These are phyloP conservation scores for Limonius californicus DNA, from an alignment of 1,140 invertebrate species.

Conservation along the genomic window DNA sequence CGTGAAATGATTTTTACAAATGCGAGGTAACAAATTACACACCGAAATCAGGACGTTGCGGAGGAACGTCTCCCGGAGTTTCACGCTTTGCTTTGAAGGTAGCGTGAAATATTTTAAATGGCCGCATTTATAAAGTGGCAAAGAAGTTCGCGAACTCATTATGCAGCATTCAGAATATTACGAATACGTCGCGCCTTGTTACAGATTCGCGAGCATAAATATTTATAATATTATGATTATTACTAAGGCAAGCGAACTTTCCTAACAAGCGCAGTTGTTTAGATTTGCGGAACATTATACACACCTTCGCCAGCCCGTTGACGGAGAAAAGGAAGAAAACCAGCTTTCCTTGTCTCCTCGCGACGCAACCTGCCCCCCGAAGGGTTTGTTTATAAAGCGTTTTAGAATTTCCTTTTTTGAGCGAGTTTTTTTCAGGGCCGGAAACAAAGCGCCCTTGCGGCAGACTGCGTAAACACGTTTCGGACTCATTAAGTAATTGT, in stretches of 20 bases:
- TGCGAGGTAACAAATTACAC: constrained; percentile 2
- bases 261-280: constrained; percentile 16
- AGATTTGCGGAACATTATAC: constrained; percentile 7
- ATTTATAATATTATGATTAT: constrained; percentile 17
- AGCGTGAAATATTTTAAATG: constrained; percentile 16
- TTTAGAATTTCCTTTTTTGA: constrained; percentile 9
- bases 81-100: constrained; percentile 8
- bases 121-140: constrained; percentile 16
- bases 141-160: constrained; percentile 9
- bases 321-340: not conserved
- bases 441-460: constrained; percentile 6
- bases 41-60: not conserved
- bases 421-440: not conserved
- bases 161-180: constrained; percentile 4
- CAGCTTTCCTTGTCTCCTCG: not conserved
- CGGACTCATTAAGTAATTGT: constrained; percentile 31
- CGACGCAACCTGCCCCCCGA: not conserved
- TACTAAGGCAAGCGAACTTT: constrained; percentile 7
- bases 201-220: constrained; percentile 9
- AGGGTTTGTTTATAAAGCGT: constrained; percentile 23
- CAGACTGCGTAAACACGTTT: constrained; percentile 24
- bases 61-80: not conserved
- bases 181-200: constrained; percentile 5
- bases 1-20: constrained; percentile 1
- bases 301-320: not conserved